Evolutionary conservation across 2,888 invertebrate genomes (phyloP), one percentile per base, ranked within the genome.

Genomic region (Anthophora plumipes): DNA sequence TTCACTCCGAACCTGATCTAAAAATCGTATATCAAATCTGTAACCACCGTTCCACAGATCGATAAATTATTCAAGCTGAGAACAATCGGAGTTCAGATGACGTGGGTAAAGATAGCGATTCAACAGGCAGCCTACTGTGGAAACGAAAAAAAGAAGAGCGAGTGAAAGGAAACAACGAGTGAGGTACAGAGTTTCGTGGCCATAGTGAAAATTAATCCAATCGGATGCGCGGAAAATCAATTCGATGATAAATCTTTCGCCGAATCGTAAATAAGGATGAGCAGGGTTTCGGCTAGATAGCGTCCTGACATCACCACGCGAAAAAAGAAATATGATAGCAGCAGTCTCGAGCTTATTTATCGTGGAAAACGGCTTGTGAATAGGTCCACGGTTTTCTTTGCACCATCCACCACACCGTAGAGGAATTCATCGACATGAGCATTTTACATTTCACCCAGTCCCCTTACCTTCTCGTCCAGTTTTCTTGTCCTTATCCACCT

Each of bases 261-360:
- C 39, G 61, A 74, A 73, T 77, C 85, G 76, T 85, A 82, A 85
- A 85, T 83, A 82, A 85, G 71, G 66, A 64, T 46, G 41, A 52
- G 50, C 20, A 54, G 54, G 59, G 77, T 39, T 75, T 31, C 25
- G n/a, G 63, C 52, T 55, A 73, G 82, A 84, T 84, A 80, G 66
- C 72, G 20, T 14, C 55, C 59, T 81, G 77, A 78, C 75, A 81
- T 76, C 70, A 70, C 80, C 64, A 63, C 72, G 74, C 85, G 85
- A n/a, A 85, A 87, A 85, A 90, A 91, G 91, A 91, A 90, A 90
- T 90, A 91, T 89, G 91, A 89, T 86, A 84, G 78, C 63, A n/a
- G n/a, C 75, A 79, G 77, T 74, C 86, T 79, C 85, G 84, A 87
- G 88, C 83, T 90, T 90, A 91, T 90, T 90, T 90, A 90, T 90